These are phyloP conservation scores for Callosobruchus maculatus DNA, from an alignment of 2,888 invertebrate species.

Conservation along the genomic window DNA sequence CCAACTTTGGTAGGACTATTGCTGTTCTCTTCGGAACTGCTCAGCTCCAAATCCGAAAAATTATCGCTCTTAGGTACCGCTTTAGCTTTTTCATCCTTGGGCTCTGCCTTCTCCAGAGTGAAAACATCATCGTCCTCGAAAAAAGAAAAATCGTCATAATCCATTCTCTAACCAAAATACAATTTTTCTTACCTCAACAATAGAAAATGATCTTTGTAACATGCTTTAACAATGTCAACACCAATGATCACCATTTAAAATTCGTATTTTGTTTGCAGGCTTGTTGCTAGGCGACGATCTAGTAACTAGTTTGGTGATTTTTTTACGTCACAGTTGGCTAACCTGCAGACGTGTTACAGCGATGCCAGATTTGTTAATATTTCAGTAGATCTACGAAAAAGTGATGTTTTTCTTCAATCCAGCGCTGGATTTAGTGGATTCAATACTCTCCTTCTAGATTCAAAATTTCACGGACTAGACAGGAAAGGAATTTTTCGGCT, in stretches of 20 bases:
- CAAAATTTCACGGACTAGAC: too few species aligned
- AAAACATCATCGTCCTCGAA: constrained; percentile 13
- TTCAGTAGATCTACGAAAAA: background rate
- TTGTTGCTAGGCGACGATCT: background rate
- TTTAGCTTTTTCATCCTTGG: constrained; percentile 11
- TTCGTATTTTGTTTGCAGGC: background rate
- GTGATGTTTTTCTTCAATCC: too few species aligned
- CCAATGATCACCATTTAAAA: background rate
- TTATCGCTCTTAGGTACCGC: constrained; percentile 12
- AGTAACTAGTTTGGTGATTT: background rate
- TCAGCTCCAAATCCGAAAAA: constrained; percentile 15
- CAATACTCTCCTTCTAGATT: too few species aligned
- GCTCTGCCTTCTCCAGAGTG: constrained; percentile 8
- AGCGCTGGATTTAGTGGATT: too few species aligned
- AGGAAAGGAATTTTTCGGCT: too few species aligned
- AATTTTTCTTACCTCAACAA: constrained; percentile 20
- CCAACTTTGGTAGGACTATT: constrained; percentile 11
- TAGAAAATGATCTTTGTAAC: constrained; percentile 28
- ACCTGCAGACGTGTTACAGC: background rate
- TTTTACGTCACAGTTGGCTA: background rate
- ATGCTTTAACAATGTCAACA: background rate
- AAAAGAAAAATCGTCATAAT: background rate
- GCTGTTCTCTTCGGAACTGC: constrained; percentile 44
- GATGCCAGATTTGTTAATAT: background rate
- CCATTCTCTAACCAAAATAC: background rate